A percentile compares a stretch with the other conserved stretches of the same genome.
phyloP scores from a whole-genome alignment of 2,888 invertebrate genomes.

The Andrena marginata region DNA sequence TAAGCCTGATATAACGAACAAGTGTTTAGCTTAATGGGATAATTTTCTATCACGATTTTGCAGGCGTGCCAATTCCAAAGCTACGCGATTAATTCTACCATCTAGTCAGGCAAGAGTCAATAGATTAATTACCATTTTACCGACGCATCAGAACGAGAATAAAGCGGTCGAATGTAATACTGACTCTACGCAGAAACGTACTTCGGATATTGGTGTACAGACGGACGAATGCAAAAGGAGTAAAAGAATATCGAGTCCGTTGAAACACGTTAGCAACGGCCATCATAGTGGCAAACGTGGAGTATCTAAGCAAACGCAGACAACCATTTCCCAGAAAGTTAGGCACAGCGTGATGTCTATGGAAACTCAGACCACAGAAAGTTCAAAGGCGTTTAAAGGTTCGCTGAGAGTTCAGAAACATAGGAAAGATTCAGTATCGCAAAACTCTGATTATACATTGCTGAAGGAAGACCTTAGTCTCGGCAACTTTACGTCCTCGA shows the following conservation, averaged over 20 bases:
- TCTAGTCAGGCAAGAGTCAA: slow-evolving; percentile 45
- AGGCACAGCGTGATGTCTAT: slow-evolving; percentile 75
- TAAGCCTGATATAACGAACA: slow-evolving; percentile 57
- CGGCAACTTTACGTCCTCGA: slow-evolving; percentile 71
- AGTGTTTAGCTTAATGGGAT: not conserved
- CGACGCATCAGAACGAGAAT: slow-evolving; percentile 56
- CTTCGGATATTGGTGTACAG: slow-evolving; percentile 77
- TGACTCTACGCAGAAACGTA: slow-evolving; percentile 46
- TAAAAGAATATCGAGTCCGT: slow-evolving; percentile 68
- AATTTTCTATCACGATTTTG: slow-evolving; percentile 26
- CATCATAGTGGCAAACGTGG: slow-evolving; percentile 56
- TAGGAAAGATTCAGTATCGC: slow-evolving; percentile 48
- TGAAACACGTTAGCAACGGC: slow-evolving; percentile 61
- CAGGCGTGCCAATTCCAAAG: slow-evolving; percentile 66
- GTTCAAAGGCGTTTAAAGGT: slow-evolving; percentile 39
- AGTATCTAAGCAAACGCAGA: slow-evolving; percentile 82
- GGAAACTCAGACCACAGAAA: slow-evolving; percentile 80
- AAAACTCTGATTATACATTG: slow-evolving; percentile 61
- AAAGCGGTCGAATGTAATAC: slow-evolving; percentile 20
- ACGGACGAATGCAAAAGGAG: slow-evolving; percentile 78
- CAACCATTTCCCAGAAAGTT: slow-evolving; percentile 72
- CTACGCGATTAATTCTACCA: slow-evolving; percentile 48
- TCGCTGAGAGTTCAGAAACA: slow-evolving; percentile 48
- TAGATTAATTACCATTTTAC: slow-evolving; percentile 74
- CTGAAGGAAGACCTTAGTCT: slow-evolving; percentile 72